Evolutionary conservation across 2,888 invertebrate species (phyloP), one percentile per base, ranked within the genome.

Genomic region (Dynastes grantii): DNA sequence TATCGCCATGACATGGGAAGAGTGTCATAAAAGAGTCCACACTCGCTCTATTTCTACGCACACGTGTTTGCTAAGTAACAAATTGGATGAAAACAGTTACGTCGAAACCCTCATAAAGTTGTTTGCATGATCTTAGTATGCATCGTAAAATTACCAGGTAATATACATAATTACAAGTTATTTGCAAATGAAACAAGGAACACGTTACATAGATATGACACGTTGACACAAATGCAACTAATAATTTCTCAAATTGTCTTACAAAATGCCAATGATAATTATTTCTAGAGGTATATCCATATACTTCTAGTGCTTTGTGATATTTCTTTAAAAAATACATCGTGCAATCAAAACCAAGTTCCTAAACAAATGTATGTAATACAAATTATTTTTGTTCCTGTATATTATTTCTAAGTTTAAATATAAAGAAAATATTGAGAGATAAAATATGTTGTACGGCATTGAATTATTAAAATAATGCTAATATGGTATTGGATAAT

Each of bases 51-150:
- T 73, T 73, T 71, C 55, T 55, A 53, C 16, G n/a, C 49, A 16
- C 55, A 71, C 53, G 71, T 71, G 55, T 55, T 55, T 22, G 45
- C 40, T 16, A 58, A 40, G 22, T 58, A 73, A 73, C 37, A 16
- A 73, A 37, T 73, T 55, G 16, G 45, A 51, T n/a, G 27, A 11
- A 11, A 27, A 32, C 16, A 16, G 37, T 6, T 32, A 51, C 70
- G 45, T 65, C 49, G 45, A 67, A 67, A 16, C 16, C 49, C 49
- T 67, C 67, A 45, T 67, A 67, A 67, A 67, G 8, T 45, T 67
- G 67, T 67, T 71, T 71, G 71, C 71, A 71, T 55, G 71, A 55
- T 16, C 53, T 55, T 55, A 49, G 16, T 71, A 71, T 49, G 55
- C 37, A 71, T 53, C 71, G 71, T 53, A 32, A 71, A 71, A 71